A percentile compares a stretch with the other conserved stretches of the same genome.
These are phyloP conservation scores for Agonopterix arenella DNA, from an alignment of 2,888 invertebrate genomes.

Conservation along the genomic window DNA sequence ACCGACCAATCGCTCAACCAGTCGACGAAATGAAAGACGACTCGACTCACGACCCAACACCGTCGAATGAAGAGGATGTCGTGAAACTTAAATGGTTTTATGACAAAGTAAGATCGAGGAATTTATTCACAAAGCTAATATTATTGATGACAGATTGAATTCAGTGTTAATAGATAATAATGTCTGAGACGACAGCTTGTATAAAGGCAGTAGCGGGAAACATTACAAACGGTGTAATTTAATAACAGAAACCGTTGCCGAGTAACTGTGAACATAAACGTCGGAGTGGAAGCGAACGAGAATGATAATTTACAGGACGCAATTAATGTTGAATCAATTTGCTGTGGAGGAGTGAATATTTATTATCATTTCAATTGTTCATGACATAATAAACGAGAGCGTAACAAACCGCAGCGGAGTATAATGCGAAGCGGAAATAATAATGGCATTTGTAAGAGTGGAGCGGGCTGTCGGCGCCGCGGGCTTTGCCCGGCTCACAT, in stretches of 20 bases:
- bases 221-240: slow-evolving; percentile 26
- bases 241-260: slow-evolving; percentile 42
- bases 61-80: slow-evolving; percentile 30
- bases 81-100: slow-evolving; percentile 60
- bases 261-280: slow-evolving; percentile 48
- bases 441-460: slow-evolving; percentile 64
- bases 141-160: slow-evolving; percentile 28
- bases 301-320: slow-evolving; percentile 39
- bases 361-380: slow-evolving; percentile 62
- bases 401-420: slow-evolving; percentile 55
- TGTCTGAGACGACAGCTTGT: slow-evolving; percentile 1
- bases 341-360: slow-evolving; percentile 46
- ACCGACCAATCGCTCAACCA: slow-evolving; percentile 18
- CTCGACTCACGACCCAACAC: slow-evolving; percentile 29
- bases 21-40: slow-evolving; percentile 16
- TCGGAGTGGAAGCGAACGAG: slow-evolving; percentile 20
- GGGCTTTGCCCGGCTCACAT: slow-evolving; percentile 56
- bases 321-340: slow-evolving; percentile 67
- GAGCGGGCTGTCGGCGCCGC: slow-evolving; percentile 53
- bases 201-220: slow-evolving; percentile 25
- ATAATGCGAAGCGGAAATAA: slow-evolving; percentile 70
- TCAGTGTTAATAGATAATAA: slow-evolving; percentile 29
- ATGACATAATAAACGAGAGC: slow-evolving; percentile 59
- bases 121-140: slow-evolving; percentile 1
- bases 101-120: slow-evolving; percentile 42